Evolutionary conservation across 1,140 invertebrate species (phyloP), one percentile per base, ranked within the genome.

Genomic region (Lanistes nyassanus): DNA sequence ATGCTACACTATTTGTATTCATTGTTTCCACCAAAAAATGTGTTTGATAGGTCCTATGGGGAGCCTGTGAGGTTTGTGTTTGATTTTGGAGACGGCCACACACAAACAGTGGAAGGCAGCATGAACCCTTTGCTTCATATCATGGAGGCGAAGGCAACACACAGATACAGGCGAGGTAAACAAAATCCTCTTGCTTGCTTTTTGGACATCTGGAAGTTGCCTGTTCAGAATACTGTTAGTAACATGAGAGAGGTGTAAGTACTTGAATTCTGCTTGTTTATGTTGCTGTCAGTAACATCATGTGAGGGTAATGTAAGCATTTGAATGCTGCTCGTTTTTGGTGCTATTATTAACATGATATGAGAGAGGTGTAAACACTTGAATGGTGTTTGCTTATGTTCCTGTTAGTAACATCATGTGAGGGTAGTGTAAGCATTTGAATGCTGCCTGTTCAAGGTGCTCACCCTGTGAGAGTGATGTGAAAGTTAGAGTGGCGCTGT

Each of bases 11-110:
- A 36, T 7, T 39, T 62, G 31, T 11, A 31, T 19, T 23, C 13
- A 19, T 60, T 60, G 13, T 53, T 23, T 53, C 51, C 51, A 11
- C 23, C 51, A 53, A 53, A 53, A 11, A 13, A 23, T 13, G 51
- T 53, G 23, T 53, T 47, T 36, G 56, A n/a, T 51, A 80, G 74
- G 34, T 67, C 73, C 2, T 37, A 51, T 51, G 75, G 75, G 3
- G 53, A 67, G 11, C 68, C 72, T n/a, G 73, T 81, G 0, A 66
- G 34, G 7, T 81, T 78, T 73, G 67, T 64, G 1, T 81, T 81
- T 72, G 74, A 79, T 55, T 81, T 81, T 73, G 80, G 80, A 26
- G 80, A 81, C 39, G 80, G 80, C 13, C 11, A 23, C 16, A 31
- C 23, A 19, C 7, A 23, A 11, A 58, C 55, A 13, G 53, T 78